These are phyloP conservation scores for Aythya baeri DNA, from an alignment of 2,113 vertebrate genomes.

Conservation along the genomic window DNA sequence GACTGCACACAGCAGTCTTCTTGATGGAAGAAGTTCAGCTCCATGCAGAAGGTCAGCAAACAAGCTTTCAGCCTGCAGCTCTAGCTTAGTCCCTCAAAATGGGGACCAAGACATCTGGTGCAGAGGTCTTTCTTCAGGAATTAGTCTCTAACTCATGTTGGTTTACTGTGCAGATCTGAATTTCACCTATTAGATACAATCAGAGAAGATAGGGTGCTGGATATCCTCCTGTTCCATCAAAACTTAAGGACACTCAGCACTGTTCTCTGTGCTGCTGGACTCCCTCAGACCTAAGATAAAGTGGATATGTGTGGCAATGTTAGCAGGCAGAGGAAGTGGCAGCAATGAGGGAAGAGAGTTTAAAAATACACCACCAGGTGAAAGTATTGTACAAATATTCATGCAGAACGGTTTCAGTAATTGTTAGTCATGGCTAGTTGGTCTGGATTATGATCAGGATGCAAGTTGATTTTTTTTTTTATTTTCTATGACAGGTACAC, in stretches of 20 bases:
- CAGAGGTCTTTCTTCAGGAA: background rate
- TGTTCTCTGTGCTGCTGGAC: background rate
- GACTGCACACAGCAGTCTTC: background rate
- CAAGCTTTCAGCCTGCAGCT: background rate
- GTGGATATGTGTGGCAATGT: too few relatives aligned
- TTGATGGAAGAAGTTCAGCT: background rate
- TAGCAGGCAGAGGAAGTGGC: background rate
- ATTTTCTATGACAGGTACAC: background rate
- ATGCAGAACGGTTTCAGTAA: background rate
- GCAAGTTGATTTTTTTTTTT: background rate
- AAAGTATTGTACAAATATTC: slow-evolving; percentile 6
- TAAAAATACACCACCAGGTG: background rate
- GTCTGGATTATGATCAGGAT: background rate
- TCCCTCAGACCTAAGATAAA: background rate
- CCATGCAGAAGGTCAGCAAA: background rate
- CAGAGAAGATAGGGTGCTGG: background rate
- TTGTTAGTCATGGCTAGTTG: background rate
- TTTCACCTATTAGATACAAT: background rate
- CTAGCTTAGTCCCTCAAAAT: background rate
- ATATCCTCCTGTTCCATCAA: background rate
- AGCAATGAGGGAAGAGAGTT: background rate
- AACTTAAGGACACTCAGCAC: background rate
- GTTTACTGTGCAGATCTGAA: background rate
- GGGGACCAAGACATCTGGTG: background rate
- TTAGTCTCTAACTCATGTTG: rapidly evolving